Conservation (phyloP, 2,797 vertebrate genomes). For the Acropternis orthonyx region DNA sequence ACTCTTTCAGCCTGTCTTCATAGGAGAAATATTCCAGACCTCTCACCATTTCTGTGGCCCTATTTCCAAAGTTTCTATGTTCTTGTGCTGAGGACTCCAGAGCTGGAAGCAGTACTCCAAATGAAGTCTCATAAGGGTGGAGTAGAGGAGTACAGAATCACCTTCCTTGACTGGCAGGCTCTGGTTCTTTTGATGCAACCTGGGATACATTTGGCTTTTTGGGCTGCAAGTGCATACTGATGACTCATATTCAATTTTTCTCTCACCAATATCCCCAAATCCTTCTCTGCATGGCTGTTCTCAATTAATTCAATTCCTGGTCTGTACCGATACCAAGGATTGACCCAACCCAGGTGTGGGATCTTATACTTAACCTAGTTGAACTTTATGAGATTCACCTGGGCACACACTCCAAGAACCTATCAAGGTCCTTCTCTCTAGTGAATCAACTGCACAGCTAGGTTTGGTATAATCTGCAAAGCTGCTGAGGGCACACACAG, state of each 20-base stretch:
- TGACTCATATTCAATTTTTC: not conserved
- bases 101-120: not conserved
- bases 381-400: not conserved
- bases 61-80: not conserved
- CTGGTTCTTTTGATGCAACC: not conserved
- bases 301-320: not conserved
- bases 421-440: not conserved
- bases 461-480: not conserved
- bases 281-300: not conserved
- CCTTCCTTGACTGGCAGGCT: not conserved
- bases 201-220: not conserved
- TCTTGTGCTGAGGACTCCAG: not conserved
- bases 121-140: not conserved
- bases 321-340: not conserved
- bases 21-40: not conserved
- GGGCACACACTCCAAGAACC: not conserved
- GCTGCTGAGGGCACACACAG: not conserved
- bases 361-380: not conserved
- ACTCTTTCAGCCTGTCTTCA: not conserved
- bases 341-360: not conserved
- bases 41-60: not conserved
- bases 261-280: not conserved
- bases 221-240: not conserved
- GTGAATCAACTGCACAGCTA: not conserved
- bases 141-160: not conserved